Percentiles rank a stretch among this genome's conserved stretches.
Conservation (phyloP, 2,113 vertebrate species). For the Passer montanus region DNA sequence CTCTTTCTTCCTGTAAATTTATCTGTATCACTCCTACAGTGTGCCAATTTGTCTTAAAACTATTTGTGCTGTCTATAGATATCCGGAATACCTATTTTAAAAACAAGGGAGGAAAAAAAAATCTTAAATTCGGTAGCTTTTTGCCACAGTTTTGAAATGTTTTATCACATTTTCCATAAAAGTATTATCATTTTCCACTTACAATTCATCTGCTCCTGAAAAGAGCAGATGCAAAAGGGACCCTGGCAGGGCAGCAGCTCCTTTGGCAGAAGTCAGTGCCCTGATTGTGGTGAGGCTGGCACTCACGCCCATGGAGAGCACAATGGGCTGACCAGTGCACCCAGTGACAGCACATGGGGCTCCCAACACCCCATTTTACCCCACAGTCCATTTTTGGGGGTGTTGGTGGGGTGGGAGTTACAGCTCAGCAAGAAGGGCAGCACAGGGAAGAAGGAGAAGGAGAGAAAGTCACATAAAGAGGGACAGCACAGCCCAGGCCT, state of each 20-base stretch:
- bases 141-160: background rate
- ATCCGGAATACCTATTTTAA: background rate
- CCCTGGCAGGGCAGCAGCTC: background rate
- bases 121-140: background rate
- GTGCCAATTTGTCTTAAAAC: background rate
- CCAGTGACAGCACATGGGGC: background rate
- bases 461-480: background rate
- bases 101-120: background rate
- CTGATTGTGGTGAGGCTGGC: background rate
- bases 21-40: background rate
- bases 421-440: background rate
- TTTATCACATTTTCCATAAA: background rate
- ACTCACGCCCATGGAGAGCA: fast-evolving
- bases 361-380: background rate
- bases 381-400: too few species aligned
- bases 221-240: background rate
- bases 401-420: background rate
- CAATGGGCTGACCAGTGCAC: background rate
- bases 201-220: background rate
- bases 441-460: background rate
- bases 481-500: background rate
- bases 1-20: background rate
- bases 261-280: background rate
- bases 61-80: background rate
- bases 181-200: background rate